Conservation (phyloP, 2,113 vertebrate species). For the Nanorana parkeri region DNA sequence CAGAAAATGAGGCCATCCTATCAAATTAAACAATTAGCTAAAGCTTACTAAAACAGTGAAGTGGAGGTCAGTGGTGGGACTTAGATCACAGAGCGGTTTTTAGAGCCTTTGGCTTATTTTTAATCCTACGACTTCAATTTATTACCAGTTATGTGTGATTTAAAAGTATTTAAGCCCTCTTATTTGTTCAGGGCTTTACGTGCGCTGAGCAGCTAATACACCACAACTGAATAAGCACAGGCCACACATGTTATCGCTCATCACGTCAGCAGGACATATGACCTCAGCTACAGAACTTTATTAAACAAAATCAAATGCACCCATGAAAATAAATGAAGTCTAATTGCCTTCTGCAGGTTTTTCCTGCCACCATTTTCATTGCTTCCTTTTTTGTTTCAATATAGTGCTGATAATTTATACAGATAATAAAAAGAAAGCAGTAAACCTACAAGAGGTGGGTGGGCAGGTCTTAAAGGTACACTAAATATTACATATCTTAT, state of each 20-base stretch:
- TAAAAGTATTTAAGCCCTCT: slow-evolving; percentile 69
- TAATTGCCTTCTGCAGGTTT: slow-evolving; percentile 8
- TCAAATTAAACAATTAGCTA: slow-evolving; percentile 73
- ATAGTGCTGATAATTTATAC: not conserved
- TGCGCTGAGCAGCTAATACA: slow-evolving; percentile 77
- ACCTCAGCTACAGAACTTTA: slow-evolving; percentile 68
- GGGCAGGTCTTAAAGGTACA: too few species aligned
- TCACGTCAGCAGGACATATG: slow-evolving; percentile 61
- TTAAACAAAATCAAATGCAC: slow-evolving; percentile 55
- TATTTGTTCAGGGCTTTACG: slow-evolving; percentile 75
- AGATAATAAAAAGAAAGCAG: too few species aligned
- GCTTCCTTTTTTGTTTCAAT: slow-evolving; percentile 18
- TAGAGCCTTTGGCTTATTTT: slow-evolving; percentile 68
- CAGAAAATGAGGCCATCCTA: slow-evolving; percentile 64
- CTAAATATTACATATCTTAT: too few species aligned
- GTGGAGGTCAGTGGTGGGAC: slow-evolving; percentile 65
- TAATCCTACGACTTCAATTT: slow-evolving; percentile 79
- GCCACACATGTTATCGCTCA: slow-evolving; percentile 69
- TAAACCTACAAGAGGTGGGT: too few species aligned
- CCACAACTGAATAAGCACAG: slow-evolving; percentile 87
- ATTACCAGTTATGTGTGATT: slow-evolving; percentile 78
- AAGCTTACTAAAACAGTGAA: slow-evolving; percentile 67
- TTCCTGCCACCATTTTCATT: slow-evolving; percentile 12
- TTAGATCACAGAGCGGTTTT: slow-evolving; percentile 59
- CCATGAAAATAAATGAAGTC: slow-evolving; percentile 29